Base-by-base conservation (phyloP, 2,797 vertebrate species). In the Rhinatrema bivittatum region DNA sequence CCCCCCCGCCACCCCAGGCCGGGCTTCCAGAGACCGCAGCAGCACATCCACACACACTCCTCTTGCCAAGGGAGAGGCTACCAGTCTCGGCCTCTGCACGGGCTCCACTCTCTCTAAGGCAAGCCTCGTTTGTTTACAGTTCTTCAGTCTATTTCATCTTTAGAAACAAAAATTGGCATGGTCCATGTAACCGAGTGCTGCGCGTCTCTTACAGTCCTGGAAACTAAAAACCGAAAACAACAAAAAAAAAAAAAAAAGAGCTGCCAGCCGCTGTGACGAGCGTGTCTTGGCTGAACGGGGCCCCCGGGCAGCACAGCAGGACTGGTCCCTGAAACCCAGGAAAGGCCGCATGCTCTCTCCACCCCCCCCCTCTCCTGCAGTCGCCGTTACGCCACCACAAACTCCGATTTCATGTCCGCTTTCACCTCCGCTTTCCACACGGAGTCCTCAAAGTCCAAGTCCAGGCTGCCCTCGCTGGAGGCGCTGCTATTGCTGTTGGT, bases 401-500 rank as follows among this genome's bases (percentile, higher is more conserved):
- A 97, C 68, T 97, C 94, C 0, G 94, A 89, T 77, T 97, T 96
- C 72, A 98, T 71, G 72, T 98, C 94, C 2, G 95, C 88, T 70
- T 97, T 96, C 60, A 97, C 95, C 39, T 97, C 93, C 0, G 93
- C 91, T 63, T 97, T 97, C 95, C 93, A 97, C 38, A 96, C 88
- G 0, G 93, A 93, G 65, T 97, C 95, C 47, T 98, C 94, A 58
- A 93, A 97, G 83, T 95, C 92, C 67, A 95, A 85, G 72, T 98
- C 93, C 35, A 98, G 75, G 69, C 91, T 94, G 65, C 90, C 84
- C 41, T 96, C 91, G 3, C 91, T 85, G 24, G 91, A 93, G 60
- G 89, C 79, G 42, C 91, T 81, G 81, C 90, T 87, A 80, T 91
- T 91, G 78, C 89, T 96, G 83, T 90, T 91, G 58, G 89, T 94